Evolutionary conservation across 2,113 vertebrate genomes (phyloP).

Genomic region (Rafetus swinhoei): DNA sequence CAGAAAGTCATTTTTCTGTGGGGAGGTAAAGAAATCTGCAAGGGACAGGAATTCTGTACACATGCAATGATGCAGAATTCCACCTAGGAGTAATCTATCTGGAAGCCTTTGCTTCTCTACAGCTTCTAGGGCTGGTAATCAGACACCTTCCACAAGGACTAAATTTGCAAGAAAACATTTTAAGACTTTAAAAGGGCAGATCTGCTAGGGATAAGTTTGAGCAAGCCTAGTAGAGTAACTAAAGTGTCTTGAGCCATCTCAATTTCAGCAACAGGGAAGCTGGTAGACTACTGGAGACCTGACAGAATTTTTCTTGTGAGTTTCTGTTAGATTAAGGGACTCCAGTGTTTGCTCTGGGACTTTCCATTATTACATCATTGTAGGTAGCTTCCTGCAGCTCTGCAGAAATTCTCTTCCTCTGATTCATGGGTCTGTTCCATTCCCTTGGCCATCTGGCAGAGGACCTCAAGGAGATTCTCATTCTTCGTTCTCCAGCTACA

Average conservation of each 20-base stretch:
- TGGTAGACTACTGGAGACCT: not conserved
- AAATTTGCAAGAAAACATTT: not conserved
- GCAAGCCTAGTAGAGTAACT: not conserved
- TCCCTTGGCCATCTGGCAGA: constrained; percentile 9
- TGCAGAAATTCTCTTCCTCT: constrained; percentile 32
- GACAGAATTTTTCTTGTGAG: not conserved
- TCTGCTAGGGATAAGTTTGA: constrained; percentile 9
- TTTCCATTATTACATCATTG: constrained; percentile 17
- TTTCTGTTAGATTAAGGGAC: constrained; percentile 28
- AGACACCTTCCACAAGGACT: not conserved
- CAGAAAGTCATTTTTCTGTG: too few species aligned
- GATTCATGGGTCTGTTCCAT: constrained; percentile 7
- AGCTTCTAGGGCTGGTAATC: not conserved
- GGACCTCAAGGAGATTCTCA: not conserved
- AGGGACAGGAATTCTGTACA: too few species aligned
- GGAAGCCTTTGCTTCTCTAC: not conserved
- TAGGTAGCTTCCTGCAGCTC: not conserved
- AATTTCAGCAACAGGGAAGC: not conserved
- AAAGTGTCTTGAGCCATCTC: not conserved
- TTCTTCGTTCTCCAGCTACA: constrained; percentile 7
- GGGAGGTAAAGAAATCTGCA: too few species aligned
- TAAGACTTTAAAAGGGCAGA: constrained; percentile 9
- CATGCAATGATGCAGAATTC: too few species aligned
- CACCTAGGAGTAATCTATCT: not conserved
- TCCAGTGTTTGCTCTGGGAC: constrained; percentile 12